These are phyloP conservation scores for Crypturellus undulatus DNA, from an alignment of 2,113 vertebrate species.

Conservation along the genomic window DNA sequence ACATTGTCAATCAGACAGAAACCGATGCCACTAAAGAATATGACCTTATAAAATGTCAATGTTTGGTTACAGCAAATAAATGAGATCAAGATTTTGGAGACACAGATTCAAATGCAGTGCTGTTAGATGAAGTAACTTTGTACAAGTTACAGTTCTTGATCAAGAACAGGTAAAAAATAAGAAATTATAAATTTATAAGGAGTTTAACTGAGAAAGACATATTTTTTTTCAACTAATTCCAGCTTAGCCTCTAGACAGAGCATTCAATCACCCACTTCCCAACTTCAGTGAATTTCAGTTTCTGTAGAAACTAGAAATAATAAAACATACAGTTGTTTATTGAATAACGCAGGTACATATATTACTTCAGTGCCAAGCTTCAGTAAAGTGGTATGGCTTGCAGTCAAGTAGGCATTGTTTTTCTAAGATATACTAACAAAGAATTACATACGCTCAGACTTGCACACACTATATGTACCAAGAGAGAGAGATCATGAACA, in stretches of 20 bases:
- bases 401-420: not conserved
- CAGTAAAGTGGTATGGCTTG: not conserved
- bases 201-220: not conserved
- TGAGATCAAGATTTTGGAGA: not conserved
- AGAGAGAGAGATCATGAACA: not conserved
- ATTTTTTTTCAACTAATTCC: not conserved
- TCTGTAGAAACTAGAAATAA: not conserved
- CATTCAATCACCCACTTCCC: not conserved
- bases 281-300: not conserved
- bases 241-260: not conserved
- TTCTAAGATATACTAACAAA: not conserved
- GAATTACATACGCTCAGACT: not conserved
- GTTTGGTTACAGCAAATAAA: not conserved
- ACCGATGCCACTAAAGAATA: not conserved
- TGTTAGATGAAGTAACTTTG: not conserved
- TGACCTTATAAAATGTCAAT: not conserved
- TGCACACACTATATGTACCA: not conserved
- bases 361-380: not conserved
- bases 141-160: not conserved
- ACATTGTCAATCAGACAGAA: not conserved
- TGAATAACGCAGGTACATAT: not conserved
- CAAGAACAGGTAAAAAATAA: not conserved
- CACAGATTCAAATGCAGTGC: not conserved
- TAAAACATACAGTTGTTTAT: not conserved
- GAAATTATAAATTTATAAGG: not conserved